Base-by-base conservation (phyloP, 2,888 invertebrate genomes). In the Eupeodes latifasciatus region DNA sequence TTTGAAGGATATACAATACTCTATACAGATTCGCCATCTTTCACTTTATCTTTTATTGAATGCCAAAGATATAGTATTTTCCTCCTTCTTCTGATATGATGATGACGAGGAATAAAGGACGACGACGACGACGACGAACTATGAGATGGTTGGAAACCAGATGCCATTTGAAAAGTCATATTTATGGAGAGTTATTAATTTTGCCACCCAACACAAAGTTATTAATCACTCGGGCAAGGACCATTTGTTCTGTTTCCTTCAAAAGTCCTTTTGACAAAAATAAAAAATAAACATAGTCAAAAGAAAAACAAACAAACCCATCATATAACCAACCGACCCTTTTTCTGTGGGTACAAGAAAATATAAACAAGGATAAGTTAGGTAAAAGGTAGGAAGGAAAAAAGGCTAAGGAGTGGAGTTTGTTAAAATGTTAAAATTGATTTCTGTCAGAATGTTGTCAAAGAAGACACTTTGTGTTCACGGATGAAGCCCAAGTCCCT, bases 131-230 rank as follows among this genome's bases (percentile, higher is more conserved):
- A 9, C 9, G 6, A 5, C 6, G 40, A 7, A 9, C 40, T 5
- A 9, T 40, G 40, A 40, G 40, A 40, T 9, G 40, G 5, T 40
- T 53, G 61, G 76, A 81, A 81, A 81, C 85, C 85, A 85, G 85
- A 85, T 85, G 85, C 77, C 85, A 74, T 77, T 67, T 74, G 61
- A 66, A 74, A 69, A 53, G 75, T 57, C 69, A 76, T 85, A 85
- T 85, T 80, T 80, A 85, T 80, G 69, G 57, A 62, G 69, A 57
- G 82, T 82, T 85, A 85, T 85, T 82, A 82, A 85, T 85, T 85
- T 81, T 44, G 57, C 74, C 64, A 66, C 27, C 44, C 75, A 64
- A 27, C 49, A 55, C 69, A 59, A 59, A 47, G 72, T 72, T 72
- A 72, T 72, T 72, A 72, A 72, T 72, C 72, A 72, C 57, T 59